Evolutionary conservation across 2,113 vertebrate genomes (phyloP), one percentile per base, ranked within the genome.

Genomic region (Neogobius melanostomus): DNA sequence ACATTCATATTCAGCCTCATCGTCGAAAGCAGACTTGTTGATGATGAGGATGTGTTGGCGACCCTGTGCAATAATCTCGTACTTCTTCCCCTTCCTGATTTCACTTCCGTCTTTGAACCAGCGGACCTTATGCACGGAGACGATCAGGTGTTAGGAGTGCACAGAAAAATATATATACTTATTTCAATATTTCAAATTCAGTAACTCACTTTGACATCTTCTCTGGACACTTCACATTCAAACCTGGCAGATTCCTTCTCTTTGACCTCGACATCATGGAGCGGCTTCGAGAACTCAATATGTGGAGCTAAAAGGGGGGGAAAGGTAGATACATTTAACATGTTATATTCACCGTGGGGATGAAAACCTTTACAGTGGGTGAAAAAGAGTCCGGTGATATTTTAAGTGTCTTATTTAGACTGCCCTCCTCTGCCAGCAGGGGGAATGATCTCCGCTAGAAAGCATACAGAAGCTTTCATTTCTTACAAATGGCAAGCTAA

Each of bases 71-170:
- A 97, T 94, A 3, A 99, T 97, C 66, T 99, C 98, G 56, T 97
- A 98, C 71, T 99, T 99, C 85, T 98, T 99, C 79, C 98, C 96
- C 87, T 98, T 99, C 85, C 95, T 94, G 79, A 99, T 97, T 93
- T 99, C 98, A 89, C 91, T 92, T 84, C 98, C 97, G 75, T 99
- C 98, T 82, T 95, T 99, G 72, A 97, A 97, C 98, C 98, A 99
- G 46, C 94, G 90, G 66, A 97, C 96, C 98, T 99, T 74, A 28
- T 1, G 28, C 0, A n/a, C 42, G 28, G 77, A 68, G 72, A n/a
- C 3, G n/a, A 21, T 7, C 11, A 17, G 56, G 6, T 42, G 2
- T 42, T 14, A 36, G 10, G 28, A 50, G 6, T 11, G 17, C 10
- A 28, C 10, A 28, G 9, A 28, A 28, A 10, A 8, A 36, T 36